A percentile compares a stretch with the other conserved stretches of the same genome.
Conservation (phyloP, 2,888 invertebrate species). For the Andrena flavipes region DNA sequence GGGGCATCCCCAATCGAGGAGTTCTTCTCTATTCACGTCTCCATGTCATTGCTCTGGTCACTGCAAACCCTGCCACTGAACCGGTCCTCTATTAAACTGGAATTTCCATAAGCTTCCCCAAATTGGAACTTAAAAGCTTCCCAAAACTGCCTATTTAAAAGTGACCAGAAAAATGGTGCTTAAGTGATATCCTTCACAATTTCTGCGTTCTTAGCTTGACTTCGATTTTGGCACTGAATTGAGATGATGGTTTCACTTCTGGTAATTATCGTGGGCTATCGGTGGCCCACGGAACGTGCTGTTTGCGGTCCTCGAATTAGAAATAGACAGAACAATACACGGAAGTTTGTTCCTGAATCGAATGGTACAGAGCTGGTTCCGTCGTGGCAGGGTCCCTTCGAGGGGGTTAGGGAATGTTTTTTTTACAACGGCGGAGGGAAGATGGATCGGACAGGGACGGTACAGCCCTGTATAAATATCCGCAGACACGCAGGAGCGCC, state of each 20-base stretch:
- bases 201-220: no score
- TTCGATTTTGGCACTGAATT: no score
- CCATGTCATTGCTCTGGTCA: no score
- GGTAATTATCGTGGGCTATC: no score
- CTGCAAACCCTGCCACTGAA: no score
- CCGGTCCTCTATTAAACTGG: neutral
- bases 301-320: neutral
- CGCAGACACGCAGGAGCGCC: conserved; percentile 70
- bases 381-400: conserved; percentile 19
- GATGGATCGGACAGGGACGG: conserved; percentile 16
- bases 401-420: neutral
- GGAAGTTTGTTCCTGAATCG: conserved; percentile 48
- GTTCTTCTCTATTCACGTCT: no score
- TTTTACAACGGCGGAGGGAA: neutral
- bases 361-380: conserved; percentile 6
- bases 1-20: neutral
- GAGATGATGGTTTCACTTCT: no score
- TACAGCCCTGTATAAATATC: conserved; percentile 70
- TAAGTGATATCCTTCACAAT: no score
- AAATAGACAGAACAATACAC: conserved; percentile 32
- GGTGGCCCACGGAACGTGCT: no score
- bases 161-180: no score
- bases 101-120: neutral
- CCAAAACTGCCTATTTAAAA: no score
- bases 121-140: neutral